A percentile compares a stretch with the other conserved stretches of the same genome.
Conservation (phyloP, 2,113 vertebrate species). For the Danio rerio region DNA sequence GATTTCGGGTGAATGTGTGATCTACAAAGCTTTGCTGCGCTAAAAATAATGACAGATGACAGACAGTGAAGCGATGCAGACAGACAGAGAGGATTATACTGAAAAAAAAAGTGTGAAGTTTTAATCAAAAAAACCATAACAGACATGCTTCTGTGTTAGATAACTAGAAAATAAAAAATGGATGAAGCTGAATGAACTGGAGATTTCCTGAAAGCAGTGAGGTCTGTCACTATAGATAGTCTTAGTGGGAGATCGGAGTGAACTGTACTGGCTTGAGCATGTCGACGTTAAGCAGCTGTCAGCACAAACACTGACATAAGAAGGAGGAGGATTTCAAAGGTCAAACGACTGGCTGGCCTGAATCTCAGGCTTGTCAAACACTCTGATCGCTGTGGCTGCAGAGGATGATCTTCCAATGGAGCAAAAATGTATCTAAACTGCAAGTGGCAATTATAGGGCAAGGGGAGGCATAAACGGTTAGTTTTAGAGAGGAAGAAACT, state of each 20-base stretch:
- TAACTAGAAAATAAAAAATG: conserved; percentile 13
- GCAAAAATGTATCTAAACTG: conserved; percentile 40
- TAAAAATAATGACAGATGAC: conserved; percentile 24
- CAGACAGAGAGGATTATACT: conserved; percentile 33
- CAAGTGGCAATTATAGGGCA: background rate
- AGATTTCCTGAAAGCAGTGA: conserved; percentile 60
- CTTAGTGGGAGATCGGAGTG: background rate
- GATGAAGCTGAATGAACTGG: conserved; percentile 41
- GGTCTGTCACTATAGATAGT: conserved; percentile 3
- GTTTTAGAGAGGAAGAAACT: too few relatives aligned
- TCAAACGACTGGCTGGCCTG: conserved; percentile 55
- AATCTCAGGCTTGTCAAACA: conserved; percentile 58
- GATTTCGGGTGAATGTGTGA: background rate
- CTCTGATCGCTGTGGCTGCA: conserved; percentile 52
- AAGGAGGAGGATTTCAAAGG: conserved; percentile 58
- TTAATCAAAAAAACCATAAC: background rate
- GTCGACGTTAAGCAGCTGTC: conserved; percentile 64
- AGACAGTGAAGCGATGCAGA: conserved; percentile 34
- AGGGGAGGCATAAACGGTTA: too few relatives aligned
- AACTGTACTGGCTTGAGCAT: conserved; percentile 43
- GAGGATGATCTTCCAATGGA: conserved; percentile 48
- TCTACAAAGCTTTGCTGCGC: conserved; percentile 31
- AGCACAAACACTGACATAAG: conserved; percentile 54
- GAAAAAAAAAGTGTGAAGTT: background rate
- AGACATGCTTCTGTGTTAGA: background rate